phyloP scores from a whole-genome alignment of 2,113 vertebrate genomes.

The Cephalopholis sonnerati region DNA sequence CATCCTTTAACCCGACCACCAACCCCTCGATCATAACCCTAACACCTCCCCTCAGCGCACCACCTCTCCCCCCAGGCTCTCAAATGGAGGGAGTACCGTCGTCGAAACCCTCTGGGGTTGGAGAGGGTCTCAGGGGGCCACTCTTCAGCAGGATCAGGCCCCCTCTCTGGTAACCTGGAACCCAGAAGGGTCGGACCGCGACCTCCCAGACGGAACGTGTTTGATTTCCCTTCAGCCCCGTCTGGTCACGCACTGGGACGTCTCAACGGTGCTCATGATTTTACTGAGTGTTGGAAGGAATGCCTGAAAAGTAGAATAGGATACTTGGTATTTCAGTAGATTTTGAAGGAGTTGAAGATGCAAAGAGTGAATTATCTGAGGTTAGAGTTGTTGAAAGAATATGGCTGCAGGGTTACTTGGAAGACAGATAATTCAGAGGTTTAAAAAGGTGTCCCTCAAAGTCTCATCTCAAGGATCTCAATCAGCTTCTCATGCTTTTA shows the following conservation, averaged over 20 bases:
- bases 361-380: background rate
- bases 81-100: constrained; percentile 97
- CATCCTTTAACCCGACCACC: constrained; percentile 14
- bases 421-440: background rate
- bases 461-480: background rate
- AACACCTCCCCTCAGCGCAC: constrained; percentile 85
- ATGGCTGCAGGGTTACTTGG: no score
- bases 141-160: constrained; percentile 62
- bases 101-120: constrained; percentile 93
- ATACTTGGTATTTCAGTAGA: background rate
- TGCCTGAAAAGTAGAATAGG: background rate
- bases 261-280: constrained; percentile 86
- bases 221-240: constrained; percentile 89
- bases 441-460: background rate
- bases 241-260: constrained; percentile 81
- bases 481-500: background rate
- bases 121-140: constrained; percentile 79
- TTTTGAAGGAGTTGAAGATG: background rate
- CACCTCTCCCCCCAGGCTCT: constrained; percentile 97
- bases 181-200: constrained; percentile 78
- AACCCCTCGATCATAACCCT: background rate
- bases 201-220: constrained; percentile 88
- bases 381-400: background rate
- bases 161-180: constrained; percentile 81
- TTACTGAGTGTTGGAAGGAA: constrained; percentile 15